phyloP scores from a whole-genome alignment of 2,113 vertebrate species.

The Gallinago media region DNA sequence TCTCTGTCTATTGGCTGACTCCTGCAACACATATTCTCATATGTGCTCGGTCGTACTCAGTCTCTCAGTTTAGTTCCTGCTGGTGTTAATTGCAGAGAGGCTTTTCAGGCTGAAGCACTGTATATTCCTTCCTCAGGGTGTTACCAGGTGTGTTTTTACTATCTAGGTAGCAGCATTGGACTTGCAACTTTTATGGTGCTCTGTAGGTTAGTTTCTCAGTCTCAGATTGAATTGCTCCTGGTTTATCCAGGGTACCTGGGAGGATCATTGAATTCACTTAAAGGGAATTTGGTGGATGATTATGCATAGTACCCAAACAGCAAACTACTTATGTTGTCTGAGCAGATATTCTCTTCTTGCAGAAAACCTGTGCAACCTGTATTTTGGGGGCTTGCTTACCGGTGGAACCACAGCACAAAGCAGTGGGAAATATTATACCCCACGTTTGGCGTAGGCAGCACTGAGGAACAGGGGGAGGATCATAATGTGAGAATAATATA shows the following conservation, averaged over 20 bases:
- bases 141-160: not conserved
- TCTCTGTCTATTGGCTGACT: slow-evolving; percentile 14
- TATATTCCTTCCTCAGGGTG: not conserved
- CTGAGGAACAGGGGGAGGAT: not conserved
- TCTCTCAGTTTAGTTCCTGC: not conserved
- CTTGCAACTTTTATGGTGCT: not conserved
- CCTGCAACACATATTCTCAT: fast-evolving
- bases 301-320: not conserved
- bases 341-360: not conserved
- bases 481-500: not conserved
- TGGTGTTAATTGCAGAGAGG: not conserved
- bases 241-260: not conserved
- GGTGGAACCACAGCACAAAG: not conserved
- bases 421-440: not conserved
- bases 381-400: not conserved
- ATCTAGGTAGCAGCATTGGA: not conserved
- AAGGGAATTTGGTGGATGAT: not conserved
- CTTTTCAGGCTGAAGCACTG: not conserved
- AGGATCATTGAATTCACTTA: not conserved
- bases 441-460: not conserved
- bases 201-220: not conserved
- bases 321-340: not conserved
- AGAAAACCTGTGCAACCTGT: not conserved
- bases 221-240: not conserved
- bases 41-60: not conserved